Evolutionary conservation across 2,797 vertebrate genomes (phyloP).

Genomic region (Fistularia tabacaria): DNA sequence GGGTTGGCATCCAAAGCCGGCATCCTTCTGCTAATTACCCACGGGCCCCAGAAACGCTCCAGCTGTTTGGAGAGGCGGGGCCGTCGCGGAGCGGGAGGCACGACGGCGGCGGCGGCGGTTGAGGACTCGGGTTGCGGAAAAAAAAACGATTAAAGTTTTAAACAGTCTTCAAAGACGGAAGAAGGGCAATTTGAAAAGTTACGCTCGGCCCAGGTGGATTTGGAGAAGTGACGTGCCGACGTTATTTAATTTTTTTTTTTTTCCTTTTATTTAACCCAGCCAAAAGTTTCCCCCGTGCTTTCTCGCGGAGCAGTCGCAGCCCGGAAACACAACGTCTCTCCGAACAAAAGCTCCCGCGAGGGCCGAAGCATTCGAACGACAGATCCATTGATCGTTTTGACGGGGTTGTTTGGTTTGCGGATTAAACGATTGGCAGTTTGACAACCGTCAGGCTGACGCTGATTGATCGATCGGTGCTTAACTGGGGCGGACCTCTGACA

Average conservation of each 20-base stretch:
- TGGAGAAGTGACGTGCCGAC: not conserved
- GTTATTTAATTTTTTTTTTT: not conserved
- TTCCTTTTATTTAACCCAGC: constrained; percentile 24
- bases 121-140: constrained; percentile 31
- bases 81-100: constrained; percentile 46
- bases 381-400: constrained; percentile 53
- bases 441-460: constrained; percentile 56
- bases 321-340: constrained; percentile 22
- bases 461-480: constrained; percentile 61
- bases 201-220: no score
- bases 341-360: constrained; percentile 42
- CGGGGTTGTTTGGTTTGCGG: constrained; percentile 49
- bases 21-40: constrained; percentile 75
- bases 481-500: constrained; percentile 55
- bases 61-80: constrained; percentile 71
- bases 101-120: constrained; percentile 31
- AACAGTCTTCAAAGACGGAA: constrained; percentile 51
- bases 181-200: not conserved
- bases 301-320: not conserved
- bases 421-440: constrained; percentile 60
- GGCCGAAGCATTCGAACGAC: constrained; percentile 39
- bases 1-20: constrained; percentile 53
- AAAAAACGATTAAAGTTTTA: constrained; percentile 66
- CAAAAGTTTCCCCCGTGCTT: constrained; percentile 2
- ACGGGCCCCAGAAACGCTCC: constrained; percentile 62